Evolutionary conservation across 2,797 vertebrate genomes (phyloP).

Genomic region (Hydrolagus colliei): DNA sequence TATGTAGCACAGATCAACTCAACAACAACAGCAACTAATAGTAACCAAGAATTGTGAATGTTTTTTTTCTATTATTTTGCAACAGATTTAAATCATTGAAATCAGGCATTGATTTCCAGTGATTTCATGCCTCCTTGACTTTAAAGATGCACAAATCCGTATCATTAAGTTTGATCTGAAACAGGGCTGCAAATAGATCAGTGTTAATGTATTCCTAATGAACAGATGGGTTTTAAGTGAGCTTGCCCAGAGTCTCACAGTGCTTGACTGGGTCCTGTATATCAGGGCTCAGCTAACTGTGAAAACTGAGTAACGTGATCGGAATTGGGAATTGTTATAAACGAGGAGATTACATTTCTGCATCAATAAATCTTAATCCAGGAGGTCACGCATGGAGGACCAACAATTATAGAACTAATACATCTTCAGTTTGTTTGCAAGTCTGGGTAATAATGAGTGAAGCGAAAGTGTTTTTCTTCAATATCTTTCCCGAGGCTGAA

Average conservation of each 20-base stretch:
- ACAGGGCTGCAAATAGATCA: neutral
- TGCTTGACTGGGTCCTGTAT: neutral
- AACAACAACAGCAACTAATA: neutral
- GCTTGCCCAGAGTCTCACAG: neutral
- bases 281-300: neutral
- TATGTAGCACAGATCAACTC: neutral
- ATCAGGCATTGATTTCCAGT: conserved; percentile 6
- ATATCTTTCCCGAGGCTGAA: neutral
- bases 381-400: neutral
- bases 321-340: neutral
- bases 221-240: conserved; percentile 8
- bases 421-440: neutral
- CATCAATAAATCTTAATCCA: neutral
- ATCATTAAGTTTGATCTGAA: conserved; percentile 16
- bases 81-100: neutral
- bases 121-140: neutral
- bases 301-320: neutral
- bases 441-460: neutral
- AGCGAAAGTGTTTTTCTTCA: neutral
- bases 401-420: neutral
- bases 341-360: neutral
- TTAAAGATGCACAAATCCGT: neutral
- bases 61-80: neutral
- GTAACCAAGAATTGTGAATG: neutral
- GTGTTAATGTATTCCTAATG: neutral